Evolutionary conservation across 2,797 vertebrate genomes (phyloP).

Genomic region (Anguilla anguilla): DNA sequence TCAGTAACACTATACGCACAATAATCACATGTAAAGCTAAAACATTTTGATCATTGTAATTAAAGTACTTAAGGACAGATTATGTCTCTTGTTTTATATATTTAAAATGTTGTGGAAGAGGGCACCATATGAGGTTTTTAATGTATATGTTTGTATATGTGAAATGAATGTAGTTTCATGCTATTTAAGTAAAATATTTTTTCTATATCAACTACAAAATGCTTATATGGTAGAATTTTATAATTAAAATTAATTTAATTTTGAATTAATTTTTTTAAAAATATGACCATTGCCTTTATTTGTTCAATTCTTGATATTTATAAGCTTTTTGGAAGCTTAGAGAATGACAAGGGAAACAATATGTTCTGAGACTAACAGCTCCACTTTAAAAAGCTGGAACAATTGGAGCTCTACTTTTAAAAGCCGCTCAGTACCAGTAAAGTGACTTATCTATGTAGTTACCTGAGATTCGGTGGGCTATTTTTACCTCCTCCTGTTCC

Average conservation of each 20-base stretch:
- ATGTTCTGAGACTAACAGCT: slow-evolving; percentile 41
- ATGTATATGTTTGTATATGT: background rate
- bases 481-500: slow-evolving; percentile 90
- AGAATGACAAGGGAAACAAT: slow-evolving; percentile 38
- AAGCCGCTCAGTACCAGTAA: slow-evolving; percentile 84
- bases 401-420: slow-evolving; percentile 77
- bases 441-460: slow-evolving; percentile 81
- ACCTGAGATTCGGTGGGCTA: slow-evolving; percentile 84
- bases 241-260: background rate
- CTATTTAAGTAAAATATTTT: background rate
- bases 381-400: slow-evolving; percentile 46
- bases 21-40: background rate
- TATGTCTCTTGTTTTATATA: background rate
- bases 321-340: slow-evolving; percentile 24
- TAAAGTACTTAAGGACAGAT: background rate
- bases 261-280: background rate
- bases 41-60: background rate
- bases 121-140: background rate
- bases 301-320: background rate
- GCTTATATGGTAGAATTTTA: background rate
- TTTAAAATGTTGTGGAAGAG: background rate
- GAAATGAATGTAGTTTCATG: background rate
- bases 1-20: background rate
- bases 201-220: background rate
- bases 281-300: background rate